These are phyloP conservation scores for Girardia tigrina DNA, from an alignment of 2,888 invertebrate genomes.

Conservation along the genomic window DNA sequence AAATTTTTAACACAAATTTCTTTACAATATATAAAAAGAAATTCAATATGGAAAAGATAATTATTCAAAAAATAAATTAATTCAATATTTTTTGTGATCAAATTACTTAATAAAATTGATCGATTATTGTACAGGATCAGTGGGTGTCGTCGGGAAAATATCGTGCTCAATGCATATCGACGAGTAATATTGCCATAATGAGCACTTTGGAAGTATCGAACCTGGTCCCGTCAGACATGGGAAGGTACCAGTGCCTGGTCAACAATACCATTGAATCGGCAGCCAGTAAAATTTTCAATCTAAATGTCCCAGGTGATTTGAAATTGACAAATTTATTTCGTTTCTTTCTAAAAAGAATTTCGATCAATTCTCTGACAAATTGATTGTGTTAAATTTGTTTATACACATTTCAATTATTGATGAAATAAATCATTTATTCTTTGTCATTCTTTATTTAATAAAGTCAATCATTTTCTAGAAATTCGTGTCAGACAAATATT, in stretches of 20 bases:
- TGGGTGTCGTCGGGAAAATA: background rate
- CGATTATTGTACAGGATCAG: background rate
- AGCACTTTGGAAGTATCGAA: background rate
- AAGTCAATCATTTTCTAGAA: background rate
- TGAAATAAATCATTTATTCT: background rate
- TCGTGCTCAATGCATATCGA: background rate
- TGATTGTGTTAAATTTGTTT: background rate
- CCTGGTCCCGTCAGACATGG: background rate
- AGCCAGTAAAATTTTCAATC: constrained; percentile 1
- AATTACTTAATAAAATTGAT: background rate
- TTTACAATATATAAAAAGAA: no score
- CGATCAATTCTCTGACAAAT: background rate
- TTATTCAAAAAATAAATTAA: no score
- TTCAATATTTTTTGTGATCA: background rate
- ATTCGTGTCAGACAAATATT: background rate
- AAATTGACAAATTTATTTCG: background rate
- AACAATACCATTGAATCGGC: constrained; percentile 2
- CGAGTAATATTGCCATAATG: constrained; percentile 3
- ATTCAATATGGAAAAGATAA: no score
- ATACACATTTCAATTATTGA: background rate
- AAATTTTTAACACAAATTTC: no score
- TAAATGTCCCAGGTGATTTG: constrained; percentile 3
- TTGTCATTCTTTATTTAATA: constrained; percentile 6
- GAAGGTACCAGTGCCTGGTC: background rate
- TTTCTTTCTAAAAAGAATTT: background rate